Conservation (phyloP, 2,888 invertebrate genomes). For the Cephus runcator region DNA sequence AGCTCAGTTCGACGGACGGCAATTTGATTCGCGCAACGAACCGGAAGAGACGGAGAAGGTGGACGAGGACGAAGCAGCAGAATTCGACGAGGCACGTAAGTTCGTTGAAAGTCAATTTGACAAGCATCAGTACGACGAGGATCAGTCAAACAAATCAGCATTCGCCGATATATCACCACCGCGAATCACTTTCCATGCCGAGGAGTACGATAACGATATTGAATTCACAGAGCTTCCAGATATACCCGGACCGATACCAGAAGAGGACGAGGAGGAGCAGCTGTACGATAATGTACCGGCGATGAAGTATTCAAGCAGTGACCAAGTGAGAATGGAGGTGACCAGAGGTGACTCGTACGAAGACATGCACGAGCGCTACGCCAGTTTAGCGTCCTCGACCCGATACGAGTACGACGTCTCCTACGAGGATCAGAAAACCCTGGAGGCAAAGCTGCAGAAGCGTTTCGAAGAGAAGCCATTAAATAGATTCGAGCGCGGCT, state of each 20-base stretch:
- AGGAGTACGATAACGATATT: slow-evolving; percentile 50
- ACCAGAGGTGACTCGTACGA: slow-evolving; percentile 56
- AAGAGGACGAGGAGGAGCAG: slow-evolving; percentile 57
- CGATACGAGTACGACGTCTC: slow-evolving; percentile 58
- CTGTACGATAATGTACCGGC: slow-evolving; percentile 61
- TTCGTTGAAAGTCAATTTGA: slow-evolving; percentile 59
- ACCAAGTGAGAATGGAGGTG: slow-evolving; percentile 54
- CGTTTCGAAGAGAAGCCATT: slow-evolving; percentile 23
- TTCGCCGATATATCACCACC: slow-evolving; percentile 52
- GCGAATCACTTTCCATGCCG: slow-evolving; percentile 46
- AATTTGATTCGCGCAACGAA: slow-evolving; percentile 6
- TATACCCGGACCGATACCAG: slow-evolving; percentile 54
- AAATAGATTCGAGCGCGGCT: slow-evolving; percentile 41
- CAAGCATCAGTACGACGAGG: slow-evolving; percentile 42
- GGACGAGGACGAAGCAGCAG: slow-evolving; percentile 33
- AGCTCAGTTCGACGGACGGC: slow-evolving; percentile 9
- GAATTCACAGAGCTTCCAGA: slow-evolving; percentile 35
- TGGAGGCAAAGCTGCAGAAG: slow-evolving; percentile 25
- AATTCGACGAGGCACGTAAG: slow-evolving; percentile 53
- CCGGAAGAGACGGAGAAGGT: slow-evolving; percentile 10
- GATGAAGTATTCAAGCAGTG: slow-evolving; percentile 55
- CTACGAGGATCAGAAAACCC: slow-evolving; percentile 40
- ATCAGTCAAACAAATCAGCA: slow-evolving; percentile 30
- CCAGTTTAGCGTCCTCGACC: slow-evolving; percentile 47
- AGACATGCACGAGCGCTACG: slow-evolving; percentile 60